A percentile compares a stretch with the other conserved stretches of the same genome.
These are phyloP conservation scores for Centruroides sculpturatus DNA, from an alignment of 1,140 invertebrate species.

Conservation along the genomic window DNA sequence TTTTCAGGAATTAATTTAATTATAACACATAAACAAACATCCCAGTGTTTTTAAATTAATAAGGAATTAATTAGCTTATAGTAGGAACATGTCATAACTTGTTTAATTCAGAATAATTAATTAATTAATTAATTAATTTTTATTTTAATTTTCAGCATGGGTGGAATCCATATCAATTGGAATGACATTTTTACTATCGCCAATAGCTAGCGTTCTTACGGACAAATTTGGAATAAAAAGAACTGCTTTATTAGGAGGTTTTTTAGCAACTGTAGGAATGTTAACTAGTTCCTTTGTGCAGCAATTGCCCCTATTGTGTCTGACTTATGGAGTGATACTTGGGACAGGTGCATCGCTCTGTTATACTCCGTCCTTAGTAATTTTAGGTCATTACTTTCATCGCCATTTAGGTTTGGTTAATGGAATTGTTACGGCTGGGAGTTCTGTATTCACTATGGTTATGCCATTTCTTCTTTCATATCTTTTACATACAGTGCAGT, in stretches of 20 bases:
- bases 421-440: conserved; percentile 78
- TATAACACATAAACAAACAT: too few species aligned
- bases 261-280: conserved; percentile 57
- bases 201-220: conserved; percentile 71
- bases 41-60: too few species aligned
- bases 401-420: conserved; percentile 66
- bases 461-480: conserved; percentile 55
- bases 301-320: conserved; percentile 45
- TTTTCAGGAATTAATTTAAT: too few species aligned
- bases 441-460: conserved; percentile 69
- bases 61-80: too few species aligned
- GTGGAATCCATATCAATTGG: conserved; percentile 77
- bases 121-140: too few species aligned
- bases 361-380: conserved; percentile 78
- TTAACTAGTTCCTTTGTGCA: conserved; percentile 60
- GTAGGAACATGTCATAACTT: too few species aligned
- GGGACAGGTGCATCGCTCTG: conserved; percentile 73
- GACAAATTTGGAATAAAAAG: conserved; percentile 65
- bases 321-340: conserved; percentile 78
- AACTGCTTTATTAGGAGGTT: conserved; percentile 67
- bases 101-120: too few species aligned
- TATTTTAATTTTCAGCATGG: conserved; percentile 51
- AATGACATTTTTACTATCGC: conserved; percentile 75
- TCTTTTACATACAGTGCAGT: conserved; percentile 43
- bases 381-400: conserved; percentile 77